A percentile compares a stretch with the other conserved stretches of the same genome.
Conservation (phyloP, 2,113 vertebrate genomes). For the Meriones unguiculatus region DNA sequence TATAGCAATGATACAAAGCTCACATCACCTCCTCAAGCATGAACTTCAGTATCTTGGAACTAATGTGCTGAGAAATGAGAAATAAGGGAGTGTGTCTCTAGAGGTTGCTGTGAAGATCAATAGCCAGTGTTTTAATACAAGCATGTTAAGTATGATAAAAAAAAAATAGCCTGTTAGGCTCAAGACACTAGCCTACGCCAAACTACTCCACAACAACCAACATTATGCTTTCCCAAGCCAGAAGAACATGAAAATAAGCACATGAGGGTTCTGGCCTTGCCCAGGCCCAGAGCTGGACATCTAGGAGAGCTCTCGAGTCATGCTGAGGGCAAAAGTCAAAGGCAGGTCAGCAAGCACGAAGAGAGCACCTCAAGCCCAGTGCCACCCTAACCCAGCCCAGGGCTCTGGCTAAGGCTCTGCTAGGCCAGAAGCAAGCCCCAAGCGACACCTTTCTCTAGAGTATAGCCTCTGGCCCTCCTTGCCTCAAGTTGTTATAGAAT, state of each 20-base stretch:
- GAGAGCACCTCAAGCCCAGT: not conserved
- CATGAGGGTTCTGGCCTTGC: not conserved
- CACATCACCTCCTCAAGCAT: not conserved
- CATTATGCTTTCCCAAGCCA: not conserved
- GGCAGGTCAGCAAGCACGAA: not conserved
- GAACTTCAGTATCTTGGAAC: not conserved
- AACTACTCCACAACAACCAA: too few relatives aligned
- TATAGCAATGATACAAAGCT: not conserved
- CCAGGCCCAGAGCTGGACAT: not conserved
- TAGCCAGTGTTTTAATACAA: not conserved
- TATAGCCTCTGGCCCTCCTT: not conserved
- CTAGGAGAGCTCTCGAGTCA: not conserved
- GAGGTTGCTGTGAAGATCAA: not conserved
- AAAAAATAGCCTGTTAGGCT: not conserved
- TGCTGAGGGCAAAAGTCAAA: not conserved
- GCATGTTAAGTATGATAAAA: too few relatives aligned
- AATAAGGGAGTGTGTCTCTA: not conserved
- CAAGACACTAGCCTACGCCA: not conserved
- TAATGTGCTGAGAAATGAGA: not conserved
- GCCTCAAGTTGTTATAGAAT: not conserved
- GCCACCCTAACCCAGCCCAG: not conserved
- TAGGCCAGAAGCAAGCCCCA: not conserved
- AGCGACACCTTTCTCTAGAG: not conserved
- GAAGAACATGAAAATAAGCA: not conserved
- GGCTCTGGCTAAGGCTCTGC: not conserved